Base-by-base conservation (phyloP, 2,113 vertebrate genomes). In the Forbesichthys agassizii region DNA sequence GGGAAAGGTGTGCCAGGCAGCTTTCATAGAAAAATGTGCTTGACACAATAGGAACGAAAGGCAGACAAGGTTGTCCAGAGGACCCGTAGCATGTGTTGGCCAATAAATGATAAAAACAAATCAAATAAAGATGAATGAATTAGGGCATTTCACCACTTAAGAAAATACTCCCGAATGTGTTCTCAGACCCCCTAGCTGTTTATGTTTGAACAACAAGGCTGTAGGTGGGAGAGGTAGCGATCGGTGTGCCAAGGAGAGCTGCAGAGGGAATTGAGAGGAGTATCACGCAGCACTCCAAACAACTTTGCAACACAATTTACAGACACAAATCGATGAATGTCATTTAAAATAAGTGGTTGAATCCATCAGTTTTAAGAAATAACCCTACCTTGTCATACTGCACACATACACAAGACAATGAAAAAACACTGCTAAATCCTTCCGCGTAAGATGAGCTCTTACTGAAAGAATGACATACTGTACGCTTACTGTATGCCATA, bases 1-100 rank as follows among this genome's bases (percentile, higher is more conserved):
- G 68, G 79, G 81, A 81, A 74, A 88, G 86, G 84, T 88, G 84
- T 76, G 84, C 76, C 67, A 66, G 65, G 58, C 74, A 73, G 77
- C 81, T 69, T 78, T 82, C 81, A 79, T 74, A 68, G 75, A 83
- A 78, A 88, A 83, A 79, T 61, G 75, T 73, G 74, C 68, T 67
- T 65, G 77, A 84, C 72, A 77, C 62, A 10, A 62, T 61, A 7
- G 33, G 56, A 11, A 68, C 20, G 62, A 76, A 83, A 54, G 74
- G 73, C 78, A 72, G 73, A 79, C 74, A 65, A 78, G 68, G 64
- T 66, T 20, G 74, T 68, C 68, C 48, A 59, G 46, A 66, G 51
- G 64, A 46, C 54, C 14, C 5, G 53, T n/a, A n/a, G 13, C 5
- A 8, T 5, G n/a, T 18, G 13, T 54, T 54, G n/a, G 53, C 53